phyloP scores from a whole-genome alignment of 1,140 invertebrate species.

The Octopus sinensis region DNA sequence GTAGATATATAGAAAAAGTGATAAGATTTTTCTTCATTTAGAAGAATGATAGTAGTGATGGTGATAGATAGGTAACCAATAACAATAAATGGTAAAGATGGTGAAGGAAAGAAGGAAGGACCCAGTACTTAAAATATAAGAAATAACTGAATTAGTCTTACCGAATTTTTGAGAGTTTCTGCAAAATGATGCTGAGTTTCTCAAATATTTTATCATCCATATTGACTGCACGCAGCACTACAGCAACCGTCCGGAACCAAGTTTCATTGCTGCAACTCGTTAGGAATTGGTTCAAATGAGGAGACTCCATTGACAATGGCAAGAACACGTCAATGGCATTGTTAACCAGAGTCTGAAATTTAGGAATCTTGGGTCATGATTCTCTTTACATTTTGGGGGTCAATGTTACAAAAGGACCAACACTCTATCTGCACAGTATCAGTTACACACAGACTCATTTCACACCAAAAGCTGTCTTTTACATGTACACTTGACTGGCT shows the following conservation, averaged over 20 bases:
- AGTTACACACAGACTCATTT: too few relatives aligned
- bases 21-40: too few relatives aligned
- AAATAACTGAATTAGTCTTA: constrained; percentile 27
- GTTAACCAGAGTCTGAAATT: constrained; percentile 23
- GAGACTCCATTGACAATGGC: constrained; percentile 53
- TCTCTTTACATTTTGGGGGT: too few relatives aligned
- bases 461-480: too few relatives aligned
- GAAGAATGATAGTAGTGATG: too few relatives aligned
- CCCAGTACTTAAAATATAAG: too few relatives aligned
- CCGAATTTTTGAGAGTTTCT: constrained; percentile 56
- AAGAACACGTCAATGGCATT: constrained; percentile 52
- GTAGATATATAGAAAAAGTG: neutral
- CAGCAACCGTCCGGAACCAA: constrained; percentile 53
- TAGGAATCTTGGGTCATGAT: neutral
- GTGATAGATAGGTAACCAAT: too few relatives aligned
- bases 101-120: too few relatives aligned
- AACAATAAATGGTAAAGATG: too few relatives aligned
- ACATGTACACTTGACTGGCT: too few relatives aligned
- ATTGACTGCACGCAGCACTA: constrained; percentile 49
- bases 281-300: constrained; percentile 46
- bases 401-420: too few relatives aligned
- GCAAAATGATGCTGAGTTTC: constrained; percentile 54
- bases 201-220: constrained; percentile 50
- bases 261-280: constrained; percentile 52
- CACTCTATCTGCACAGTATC: too few relatives aligned